Evolutionary conservation across 2,113 vertebrate genomes (phyloP).

Genomic region (Atrichornis clamosus): DNA sequence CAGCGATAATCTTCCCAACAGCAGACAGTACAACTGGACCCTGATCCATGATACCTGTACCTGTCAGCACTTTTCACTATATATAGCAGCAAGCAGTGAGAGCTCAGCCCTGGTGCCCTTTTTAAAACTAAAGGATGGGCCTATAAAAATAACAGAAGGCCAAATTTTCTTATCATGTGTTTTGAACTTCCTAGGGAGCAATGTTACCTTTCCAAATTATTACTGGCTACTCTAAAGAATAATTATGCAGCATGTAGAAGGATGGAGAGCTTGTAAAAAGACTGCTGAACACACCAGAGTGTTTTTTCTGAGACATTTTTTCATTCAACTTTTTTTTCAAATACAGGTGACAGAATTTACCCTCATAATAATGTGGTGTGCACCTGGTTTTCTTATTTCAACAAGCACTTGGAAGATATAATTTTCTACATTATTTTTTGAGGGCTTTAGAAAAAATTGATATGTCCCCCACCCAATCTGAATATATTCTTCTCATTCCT

Average conservation of each 20-base stretch:
- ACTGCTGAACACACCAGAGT: not conserved
- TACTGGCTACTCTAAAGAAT: not conserved
- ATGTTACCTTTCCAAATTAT: not conserved
- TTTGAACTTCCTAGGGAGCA: not conserved
- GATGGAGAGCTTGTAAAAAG: not conserved
- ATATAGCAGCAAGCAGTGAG: not conserved
- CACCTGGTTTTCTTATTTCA: not conserved
- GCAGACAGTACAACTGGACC: not conserved
- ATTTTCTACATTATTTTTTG: not conserved
- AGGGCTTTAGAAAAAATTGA: not conserved
- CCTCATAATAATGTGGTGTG: not conserved
- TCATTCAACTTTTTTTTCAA: not conserved
- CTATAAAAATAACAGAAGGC: not conserved
- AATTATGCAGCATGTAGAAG: not conserved
- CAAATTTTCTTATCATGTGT: not conserved
- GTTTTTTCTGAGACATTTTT: not conserved
- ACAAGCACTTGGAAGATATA: not conserved
- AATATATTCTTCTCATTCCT: not conserved
- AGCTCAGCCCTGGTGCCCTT: not conserved
- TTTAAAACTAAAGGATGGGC: not conserved
- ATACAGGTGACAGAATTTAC: not conserved
- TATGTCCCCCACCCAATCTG: not conserved
- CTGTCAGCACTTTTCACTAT: not conserved
- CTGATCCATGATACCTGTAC: accelerated
- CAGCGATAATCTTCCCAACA: not conserved